phyloP scores from a whole-genome alignment of 2,888 invertebrate species.

The Orchesellides sinensis region DNA sequence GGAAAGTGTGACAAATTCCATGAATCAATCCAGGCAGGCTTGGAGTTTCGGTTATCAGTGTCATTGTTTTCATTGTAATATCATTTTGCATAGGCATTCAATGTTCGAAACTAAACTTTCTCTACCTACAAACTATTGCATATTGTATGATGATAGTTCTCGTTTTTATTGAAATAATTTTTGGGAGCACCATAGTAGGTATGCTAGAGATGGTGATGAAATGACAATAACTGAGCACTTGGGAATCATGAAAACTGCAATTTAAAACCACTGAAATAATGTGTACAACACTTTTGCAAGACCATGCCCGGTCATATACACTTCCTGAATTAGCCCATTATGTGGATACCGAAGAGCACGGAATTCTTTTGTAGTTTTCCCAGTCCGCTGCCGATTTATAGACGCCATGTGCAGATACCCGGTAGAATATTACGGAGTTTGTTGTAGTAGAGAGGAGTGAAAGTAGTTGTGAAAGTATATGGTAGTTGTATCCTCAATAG shows the following conservation, averaged over 20 bases:
- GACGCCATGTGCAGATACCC: constrained; percentile 37
- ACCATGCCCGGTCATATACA: background rate
- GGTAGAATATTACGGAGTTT: constrained; percentile 17
- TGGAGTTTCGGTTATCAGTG: constrained; percentile 53
- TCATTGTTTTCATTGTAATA: constrained; percentile 11
- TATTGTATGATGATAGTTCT: too few species aligned
- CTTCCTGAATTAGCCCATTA: constrained; percentile 56
- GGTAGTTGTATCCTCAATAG: background rate
- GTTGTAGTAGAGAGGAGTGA: background rate
- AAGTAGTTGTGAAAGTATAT: background rate
- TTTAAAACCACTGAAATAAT: constrained; percentile 46
- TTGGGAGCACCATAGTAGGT: constrained; percentile 2
- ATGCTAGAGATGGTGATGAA: constrained; percentile 28
- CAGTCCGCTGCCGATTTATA: constrained; percentile 47
- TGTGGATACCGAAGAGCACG: constrained; percentile 15
- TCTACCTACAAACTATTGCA: too few species aligned
- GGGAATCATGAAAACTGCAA: constrained; percentile 48
- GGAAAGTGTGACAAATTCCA: constrained; percentile 50
- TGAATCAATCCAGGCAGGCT: too few species aligned
- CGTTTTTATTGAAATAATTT: background rate
- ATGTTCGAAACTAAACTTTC: background rate
- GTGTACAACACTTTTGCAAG: constrained; percentile 29
- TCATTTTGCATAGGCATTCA: too few species aligned
- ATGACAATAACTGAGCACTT: constrained; percentile 51
- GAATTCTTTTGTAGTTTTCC: constrained; percentile 23